Evolutionary conservation across 2,113 vertebrate species (phyloP), one percentile per base, ranked within the genome.

Genomic region (Sphaerodactylus townsendi): DNA sequence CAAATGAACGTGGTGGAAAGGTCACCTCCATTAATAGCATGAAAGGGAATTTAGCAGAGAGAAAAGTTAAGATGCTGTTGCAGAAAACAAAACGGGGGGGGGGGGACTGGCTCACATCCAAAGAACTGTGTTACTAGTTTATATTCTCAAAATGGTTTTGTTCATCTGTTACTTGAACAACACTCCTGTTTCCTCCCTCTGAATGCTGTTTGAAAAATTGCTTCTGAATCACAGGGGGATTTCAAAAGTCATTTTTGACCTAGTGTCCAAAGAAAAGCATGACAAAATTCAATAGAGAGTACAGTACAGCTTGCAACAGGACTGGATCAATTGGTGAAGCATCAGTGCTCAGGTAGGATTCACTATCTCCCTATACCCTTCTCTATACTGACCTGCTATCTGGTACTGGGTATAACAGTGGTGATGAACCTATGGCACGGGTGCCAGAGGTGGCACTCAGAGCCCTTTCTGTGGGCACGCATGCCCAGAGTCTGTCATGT

Each of bases 21-120:
- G 82, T 88, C 64, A 77, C 50, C 59, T 76, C 76, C 23, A 1
- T n/a, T 85, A 75, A 65, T 81, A 48, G 3, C 73, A 53, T 62
- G 28, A 70, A 86, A 44, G 71, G 21, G 76, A 25, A 33, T 76
- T 89, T 2, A 15, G 6, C 3, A 3, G 35, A 41, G 41, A 56
- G 10, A 70, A 1, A 1, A 25, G 50, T 37, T 69, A 65, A 66
- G 65, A 11, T 0, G 3, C 21, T 65, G 9, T n/a, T 41, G 10
- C 72, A 64, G n/a, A 86, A 89, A 86, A 62, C 19, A 21, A 69
- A 56, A 1, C 2, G 0, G 48, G 48, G 10, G 48, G 48, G 48
- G 50, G 50, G 3, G 19, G 17, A 3, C 41, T 44, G 6, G 21
- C 28, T 0, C 39, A 46, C 50, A 5, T 65, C 30, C 3, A 19